phyloP scores from a whole-genome alignment of 64 coral and sea anemone genomes.

The Pocillopora damicornis region DNA sequence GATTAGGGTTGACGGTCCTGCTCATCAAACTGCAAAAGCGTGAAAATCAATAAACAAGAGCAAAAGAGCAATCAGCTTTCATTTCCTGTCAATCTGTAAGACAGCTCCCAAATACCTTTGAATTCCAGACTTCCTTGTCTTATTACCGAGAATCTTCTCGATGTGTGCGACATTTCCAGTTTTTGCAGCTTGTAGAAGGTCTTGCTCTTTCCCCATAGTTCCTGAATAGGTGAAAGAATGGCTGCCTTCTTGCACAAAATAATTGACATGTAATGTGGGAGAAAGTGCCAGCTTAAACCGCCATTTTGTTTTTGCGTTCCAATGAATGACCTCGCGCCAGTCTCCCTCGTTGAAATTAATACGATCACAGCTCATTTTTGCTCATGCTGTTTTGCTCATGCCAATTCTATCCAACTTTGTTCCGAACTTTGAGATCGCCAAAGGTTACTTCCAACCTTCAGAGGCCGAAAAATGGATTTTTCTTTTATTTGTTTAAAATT shows the following conservation, averaged over 20 bases:
- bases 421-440: too few relatives aligned
- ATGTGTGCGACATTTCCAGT: conserved; percentile 91
- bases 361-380: too few relatives aligned
- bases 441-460: too few relatives aligned
- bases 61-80: neutral
- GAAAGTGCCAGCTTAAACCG: neutral
- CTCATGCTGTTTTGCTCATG: too few relatives aligned
- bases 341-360: too few relatives aligned
- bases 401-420: too few relatives aligned
- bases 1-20: conserved; percentile 63
- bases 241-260: conserved; percentile 7
- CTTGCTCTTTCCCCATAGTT: conserved; percentile 90
- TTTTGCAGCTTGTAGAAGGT: conserved; percentile 79
- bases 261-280: neutral
- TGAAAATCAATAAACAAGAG: neutral
- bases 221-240: conserved; percentile 8
- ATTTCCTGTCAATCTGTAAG: neutral
- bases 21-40: conserved; percentile 67
- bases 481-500: too few relatives aligned
- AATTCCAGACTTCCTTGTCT: conserved; percentile 66
- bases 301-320: conserved; percentile 51
- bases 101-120: conserved; percentile 54
- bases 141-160: conserved; percentile 79
- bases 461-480: too few relatives aligned
- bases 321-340: neutral